phyloP scores from a whole-genome alignment of 1,140 invertebrate genomes.

The Lepidurus couesii region DNA sequence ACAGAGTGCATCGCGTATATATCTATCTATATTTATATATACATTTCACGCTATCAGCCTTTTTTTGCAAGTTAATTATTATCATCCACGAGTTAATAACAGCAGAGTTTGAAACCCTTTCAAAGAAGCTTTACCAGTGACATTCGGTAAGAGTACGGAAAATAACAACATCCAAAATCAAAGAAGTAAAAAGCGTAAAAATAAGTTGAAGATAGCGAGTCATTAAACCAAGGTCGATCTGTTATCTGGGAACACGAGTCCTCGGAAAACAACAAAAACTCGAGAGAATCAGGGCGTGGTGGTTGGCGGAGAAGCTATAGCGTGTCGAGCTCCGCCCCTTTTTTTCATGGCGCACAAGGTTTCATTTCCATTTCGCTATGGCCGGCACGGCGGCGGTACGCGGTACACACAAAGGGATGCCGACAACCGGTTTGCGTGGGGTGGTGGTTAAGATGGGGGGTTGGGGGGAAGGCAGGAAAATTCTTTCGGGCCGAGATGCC shows the following conservation, averaged over 20 bases:
- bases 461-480: neutral
- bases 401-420: constrained; percentile 15
- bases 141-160: neutral
- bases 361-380: constrained; percentile 22
- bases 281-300: neutral
- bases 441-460: constrained; percentile 4
- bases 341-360: constrained; percentile 20
- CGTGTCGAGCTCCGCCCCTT: constrained; percentile 20
- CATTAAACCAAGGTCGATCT: constrained; percentile 22
- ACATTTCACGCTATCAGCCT: neutral
- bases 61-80: neutral
- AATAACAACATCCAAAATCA: neutral
- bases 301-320: constrained; percentile 5
- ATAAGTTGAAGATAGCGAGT: constrained; percentile 6
- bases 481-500: constrained; percentile 10
- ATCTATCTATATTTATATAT: neutral
- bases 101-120: no score
- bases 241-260: constrained; percentile 9
- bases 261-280: neutral
- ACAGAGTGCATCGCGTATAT: neutral
- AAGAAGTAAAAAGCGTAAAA: neutral
- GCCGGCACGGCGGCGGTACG: constrained; percentile 10
- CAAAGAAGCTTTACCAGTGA: no score
- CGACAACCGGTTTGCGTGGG: constrained; percentile 20
- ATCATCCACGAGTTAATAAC: no score